These are phyloP conservation scores for Margarornis squamiger DNA, from an alignment of 2,797 vertebrate genomes.

Conservation along the genomic window DNA sequence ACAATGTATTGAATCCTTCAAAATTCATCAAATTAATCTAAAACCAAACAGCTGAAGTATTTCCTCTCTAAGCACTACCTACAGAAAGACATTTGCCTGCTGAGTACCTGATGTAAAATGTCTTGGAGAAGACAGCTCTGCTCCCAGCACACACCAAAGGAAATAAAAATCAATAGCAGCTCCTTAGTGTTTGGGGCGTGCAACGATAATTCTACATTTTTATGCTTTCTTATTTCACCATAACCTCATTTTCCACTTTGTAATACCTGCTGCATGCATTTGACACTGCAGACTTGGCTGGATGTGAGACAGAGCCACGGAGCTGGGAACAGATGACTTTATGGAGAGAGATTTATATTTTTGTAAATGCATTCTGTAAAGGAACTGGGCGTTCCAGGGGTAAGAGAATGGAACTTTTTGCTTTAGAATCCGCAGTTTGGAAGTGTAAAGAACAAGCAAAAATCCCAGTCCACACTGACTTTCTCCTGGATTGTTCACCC, in stretches of 20 bases:
- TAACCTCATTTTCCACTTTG: neutral
- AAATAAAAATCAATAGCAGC: neutral
- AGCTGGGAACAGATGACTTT: neutral
- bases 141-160: neutral
- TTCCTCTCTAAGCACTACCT: neutral
- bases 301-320: rapidly evolving
- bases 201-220: neutral
- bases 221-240: neutral
- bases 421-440: neutral
- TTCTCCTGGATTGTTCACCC: neutral
- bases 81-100: neutral
- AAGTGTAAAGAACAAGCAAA: neutral
- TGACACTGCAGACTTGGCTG: neutral
- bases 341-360: too few species aligned
- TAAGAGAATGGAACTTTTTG: neutral
- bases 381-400: neutral
- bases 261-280: neutral
- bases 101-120: neutral
- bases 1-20: neutral
- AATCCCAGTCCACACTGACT: neutral
- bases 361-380: neutral
- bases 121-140: neutral
- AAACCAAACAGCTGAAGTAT: neutral
- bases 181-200: neutral
- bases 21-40: neutral